phyloP scores from a whole-genome alignment of 2,113 vertebrate species.

The Catharus bicknelli region DNA sequence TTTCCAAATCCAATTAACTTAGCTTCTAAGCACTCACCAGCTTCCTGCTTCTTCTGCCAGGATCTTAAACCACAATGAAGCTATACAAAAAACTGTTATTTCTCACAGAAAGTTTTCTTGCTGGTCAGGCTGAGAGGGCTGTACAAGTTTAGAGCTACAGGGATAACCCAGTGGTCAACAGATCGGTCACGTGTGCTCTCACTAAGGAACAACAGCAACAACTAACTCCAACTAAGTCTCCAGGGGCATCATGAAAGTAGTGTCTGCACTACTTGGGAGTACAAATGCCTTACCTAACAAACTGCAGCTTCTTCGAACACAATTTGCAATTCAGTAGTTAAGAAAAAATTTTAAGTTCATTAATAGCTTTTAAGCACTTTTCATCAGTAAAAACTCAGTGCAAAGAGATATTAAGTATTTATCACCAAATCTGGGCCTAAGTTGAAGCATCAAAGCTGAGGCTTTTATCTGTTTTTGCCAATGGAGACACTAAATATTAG shows the following conservation, averaged over 20 bases:
- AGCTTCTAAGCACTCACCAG: neutral
- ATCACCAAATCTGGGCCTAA: neutral
- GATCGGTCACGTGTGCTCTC: accelerated
- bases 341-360: neutral
- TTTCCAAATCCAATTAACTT: neutral
- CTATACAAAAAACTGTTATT: neutral
- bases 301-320: neutral
- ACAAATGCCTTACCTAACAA: neutral
- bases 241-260: neutral
- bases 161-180: neutral
- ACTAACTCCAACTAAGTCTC: neutral
- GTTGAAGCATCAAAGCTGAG: neutral
- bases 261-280: neutral
- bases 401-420: neutral
- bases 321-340: neutral
- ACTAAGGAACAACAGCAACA: neutral
- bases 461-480: neutral
- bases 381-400: neutral
- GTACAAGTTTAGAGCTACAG: neutral
- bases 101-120: neutral
- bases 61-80: neutral
- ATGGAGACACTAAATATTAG: neutral
- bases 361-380: neutral
- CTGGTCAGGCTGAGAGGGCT: neutral
- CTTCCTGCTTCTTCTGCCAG: neutral